A percentile compares a stretch with the other conserved stretches of the same genome.
These are phyloP conservation scores for Amblyornis subalaris DNA, from an alignment of 2,113 vertebrate genomes.

Conservation along the genomic window DNA sequence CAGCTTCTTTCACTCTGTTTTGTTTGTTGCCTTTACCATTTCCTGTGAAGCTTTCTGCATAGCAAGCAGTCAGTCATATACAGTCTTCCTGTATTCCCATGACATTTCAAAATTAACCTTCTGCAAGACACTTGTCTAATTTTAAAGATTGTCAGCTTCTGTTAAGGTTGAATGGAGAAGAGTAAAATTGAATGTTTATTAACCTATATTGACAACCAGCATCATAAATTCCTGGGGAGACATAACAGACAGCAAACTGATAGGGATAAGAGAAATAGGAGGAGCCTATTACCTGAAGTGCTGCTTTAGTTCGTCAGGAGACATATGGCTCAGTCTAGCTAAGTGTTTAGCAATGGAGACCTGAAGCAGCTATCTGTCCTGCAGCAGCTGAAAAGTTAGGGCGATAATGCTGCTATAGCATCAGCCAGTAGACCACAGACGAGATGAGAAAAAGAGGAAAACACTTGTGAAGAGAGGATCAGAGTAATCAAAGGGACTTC, in stretches of 20 bases:
- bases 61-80: not conserved
- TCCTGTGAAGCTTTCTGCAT: not conserved
- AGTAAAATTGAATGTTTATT: not conserved
- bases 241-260: not conserved
- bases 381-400: not conserved
- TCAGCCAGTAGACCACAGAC: not conserved
- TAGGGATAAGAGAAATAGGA: not conserved
- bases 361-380: not conserved
- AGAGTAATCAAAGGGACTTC: not conserved
- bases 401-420: not conserved
- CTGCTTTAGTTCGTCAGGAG: not conserved
- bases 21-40: not conserved
- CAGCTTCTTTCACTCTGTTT: not conserved
- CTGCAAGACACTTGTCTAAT: not conserved
- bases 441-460: not conserved
- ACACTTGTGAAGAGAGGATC: not conserved
- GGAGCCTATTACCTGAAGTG: not conserved
- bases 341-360: not conserved
- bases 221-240: not conserved
- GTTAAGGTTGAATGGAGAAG: not conserved
- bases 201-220: not conserved
- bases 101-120: not conserved
- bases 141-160: not conserved
- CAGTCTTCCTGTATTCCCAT: not conserved
- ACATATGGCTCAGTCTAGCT: not conserved